Conservation (phyloP, 2,888 invertebrate species). For the Sphinx pinastri region DNA sequence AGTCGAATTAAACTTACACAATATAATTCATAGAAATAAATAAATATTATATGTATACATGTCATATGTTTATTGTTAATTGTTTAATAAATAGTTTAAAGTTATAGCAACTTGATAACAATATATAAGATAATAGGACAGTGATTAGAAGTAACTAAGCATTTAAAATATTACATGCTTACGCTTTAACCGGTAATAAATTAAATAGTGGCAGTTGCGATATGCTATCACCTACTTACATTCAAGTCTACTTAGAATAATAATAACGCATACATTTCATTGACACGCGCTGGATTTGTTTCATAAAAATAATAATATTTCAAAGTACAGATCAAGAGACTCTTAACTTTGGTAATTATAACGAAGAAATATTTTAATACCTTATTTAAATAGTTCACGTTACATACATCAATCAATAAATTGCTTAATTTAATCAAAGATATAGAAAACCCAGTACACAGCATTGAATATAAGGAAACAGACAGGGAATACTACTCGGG, state of each 20-base stretch:
- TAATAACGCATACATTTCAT: conserved; percentile 14
- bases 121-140: conserved; percentile 27
- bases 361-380: conserved; percentile 21
- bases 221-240: conserved; percentile 50
- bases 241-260: conserved; percentile 34
- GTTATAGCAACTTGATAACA: conserved; percentile 30
- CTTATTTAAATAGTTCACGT: background rate
- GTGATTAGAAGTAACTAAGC: conserved; percentile 22
- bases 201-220: conserved; percentile 60
- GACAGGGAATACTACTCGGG: conserved; percentile 97
- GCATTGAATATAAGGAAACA: conserved; percentile 98
- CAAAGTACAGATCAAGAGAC: background rate
- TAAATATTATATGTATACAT: background rate
- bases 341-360: conserved; percentile 21
- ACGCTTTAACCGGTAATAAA: conserved; percentile 36
- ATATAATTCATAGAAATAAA: conserved; percentile 16
- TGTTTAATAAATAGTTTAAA: conserved; percentile 27
- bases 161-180: conserved; percentile 26
- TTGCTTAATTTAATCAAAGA: conserved; percentile 83
- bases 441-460: conserved; percentile 97
- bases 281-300: conserved; percentile 17
- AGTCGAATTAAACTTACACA: conserved; percentile 27
- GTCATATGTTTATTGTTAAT: background rate
- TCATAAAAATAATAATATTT: conserved; percentile 19
- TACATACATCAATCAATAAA: conserved; percentile 7